These are phyloP conservation scores for Parotia lawesii DNA, from an alignment of 2,113 vertebrate genomes.

Conservation along the genomic window DNA sequence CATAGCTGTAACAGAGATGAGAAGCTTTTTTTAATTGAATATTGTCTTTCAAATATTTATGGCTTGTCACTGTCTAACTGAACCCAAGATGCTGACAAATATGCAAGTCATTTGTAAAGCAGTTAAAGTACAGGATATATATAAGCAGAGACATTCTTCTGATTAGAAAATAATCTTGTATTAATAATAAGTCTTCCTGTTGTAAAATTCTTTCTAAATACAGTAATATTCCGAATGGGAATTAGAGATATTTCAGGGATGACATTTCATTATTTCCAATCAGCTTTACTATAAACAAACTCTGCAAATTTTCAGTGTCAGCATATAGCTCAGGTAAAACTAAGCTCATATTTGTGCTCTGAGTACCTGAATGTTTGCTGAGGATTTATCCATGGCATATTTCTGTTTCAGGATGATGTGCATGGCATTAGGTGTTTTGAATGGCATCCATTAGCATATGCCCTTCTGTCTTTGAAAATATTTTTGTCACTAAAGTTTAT, in stretches of 20 bases:
- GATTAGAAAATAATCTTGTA: conserved; percentile 32
- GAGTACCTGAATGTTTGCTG: not conserved
- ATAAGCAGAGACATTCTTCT: not conserved
- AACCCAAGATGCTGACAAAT: conserved; percentile 2
- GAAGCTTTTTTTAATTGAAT: not conserved
- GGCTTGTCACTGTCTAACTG: not conserved
- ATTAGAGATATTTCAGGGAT: not conserved
- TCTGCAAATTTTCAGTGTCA: not conserved
- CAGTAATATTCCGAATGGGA: not conserved
- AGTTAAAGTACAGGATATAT: conserved; percentile 15
- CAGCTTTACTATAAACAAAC: conserved; percentile 32
- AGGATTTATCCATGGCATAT: not conserved
- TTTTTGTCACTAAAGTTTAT: not conserved
- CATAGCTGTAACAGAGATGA: not conserved
- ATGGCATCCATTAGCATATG: not conserved
- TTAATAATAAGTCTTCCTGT: conserved; percentile 24
- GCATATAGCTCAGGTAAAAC: not conserved
- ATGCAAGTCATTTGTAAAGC: not conserved
- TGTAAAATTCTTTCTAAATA: conserved; percentile 36
- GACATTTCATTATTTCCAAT: conserved; percentile 8
- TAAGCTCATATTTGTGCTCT: not conserved
- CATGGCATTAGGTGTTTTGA: not conserved
- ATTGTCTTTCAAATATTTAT: conserved; percentile 6
- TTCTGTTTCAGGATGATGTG: not conserved
- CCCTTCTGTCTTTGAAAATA: not conserved